A percentile compares a stretch with the other conserved stretches of the same genome.
These are phyloP conservation scores for Cathartes aura DNA, from an alignment of 2,113 vertebrate species.

Conservation along the genomic window DNA sequence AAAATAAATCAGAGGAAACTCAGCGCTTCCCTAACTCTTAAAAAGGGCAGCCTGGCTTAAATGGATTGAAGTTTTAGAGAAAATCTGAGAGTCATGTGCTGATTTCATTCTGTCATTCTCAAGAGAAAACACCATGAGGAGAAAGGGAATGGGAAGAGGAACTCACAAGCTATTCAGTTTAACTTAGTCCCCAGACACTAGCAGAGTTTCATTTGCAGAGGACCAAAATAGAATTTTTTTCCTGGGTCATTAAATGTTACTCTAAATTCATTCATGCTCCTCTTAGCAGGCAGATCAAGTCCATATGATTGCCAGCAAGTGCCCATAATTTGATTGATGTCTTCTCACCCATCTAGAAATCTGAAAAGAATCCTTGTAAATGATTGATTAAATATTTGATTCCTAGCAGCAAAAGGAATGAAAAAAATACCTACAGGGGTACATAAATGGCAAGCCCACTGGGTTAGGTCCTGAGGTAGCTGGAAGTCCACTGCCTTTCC, in stretches of 20 bases:
- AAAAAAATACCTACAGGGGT: background rate
- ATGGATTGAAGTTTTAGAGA: background rate
- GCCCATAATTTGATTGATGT: constrained; percentile 21
- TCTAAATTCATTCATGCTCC: constrained; percentile 31
- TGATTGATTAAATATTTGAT: constrained; percentile 12
- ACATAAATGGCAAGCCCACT: background rate
- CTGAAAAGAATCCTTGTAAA: constrained; percentile 7
- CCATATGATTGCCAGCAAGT: constrained; percentile 10
- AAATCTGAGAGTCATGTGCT: background rate
- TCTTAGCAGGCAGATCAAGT: constrained; percentile 12
- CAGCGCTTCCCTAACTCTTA: background rate
- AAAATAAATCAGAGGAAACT: background rate
- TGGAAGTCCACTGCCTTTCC: background rate
- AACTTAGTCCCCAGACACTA: background rate
- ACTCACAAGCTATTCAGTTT: background rate
- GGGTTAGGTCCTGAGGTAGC: background rate
- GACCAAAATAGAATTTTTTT: background rate
- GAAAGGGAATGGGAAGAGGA: background rate
- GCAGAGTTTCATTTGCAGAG: background rate
- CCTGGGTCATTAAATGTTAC: constrained; percentile 20
- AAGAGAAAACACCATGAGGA: background rate
- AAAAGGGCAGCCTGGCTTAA: background rate
- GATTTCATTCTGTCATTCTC: background rate
- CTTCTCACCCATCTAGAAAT: constrained; percentile 37
- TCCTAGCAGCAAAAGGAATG: background rate